phyloP scores from a whole-genome alignment of 2,113 vertebrate genomes.

The Neomonachus schauinslandi region DNA sequence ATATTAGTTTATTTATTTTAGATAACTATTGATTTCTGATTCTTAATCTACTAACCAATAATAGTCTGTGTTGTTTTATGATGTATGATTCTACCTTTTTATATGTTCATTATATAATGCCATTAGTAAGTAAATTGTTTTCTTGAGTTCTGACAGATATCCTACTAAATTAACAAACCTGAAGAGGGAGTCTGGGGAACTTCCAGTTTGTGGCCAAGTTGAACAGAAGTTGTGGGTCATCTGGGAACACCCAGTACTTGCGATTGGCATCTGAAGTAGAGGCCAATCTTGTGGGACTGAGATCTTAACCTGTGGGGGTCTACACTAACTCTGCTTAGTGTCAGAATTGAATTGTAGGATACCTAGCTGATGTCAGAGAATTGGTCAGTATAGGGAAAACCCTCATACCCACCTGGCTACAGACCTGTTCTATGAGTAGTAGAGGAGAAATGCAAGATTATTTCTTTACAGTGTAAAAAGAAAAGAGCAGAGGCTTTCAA shows the following conservation, averaged over 20 bases:
- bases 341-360: background rate
- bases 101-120: background rate
- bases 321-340: background rate
- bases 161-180: background rate
- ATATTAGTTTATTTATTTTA: background rate
- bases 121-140: background rate
- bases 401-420: background rate
- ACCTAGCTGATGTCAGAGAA: background rate
- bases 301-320: background rate
- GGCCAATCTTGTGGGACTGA: background rate
- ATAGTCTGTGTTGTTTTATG: background rate
- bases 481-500: background rate
- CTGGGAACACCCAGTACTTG: background rate
- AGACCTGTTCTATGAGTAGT: background rate
- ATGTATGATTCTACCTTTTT: background rate
- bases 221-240: background rate
- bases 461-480: background rate
- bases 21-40: background rate
- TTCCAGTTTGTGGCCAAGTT: background rate
- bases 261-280: background rate
- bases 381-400: background rate
- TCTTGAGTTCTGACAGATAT: background rate
- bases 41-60: background rate
- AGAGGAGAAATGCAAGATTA: background rate
- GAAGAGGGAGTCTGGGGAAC: background rate